Percentiles rank a stretch among this genome's conserved stretches.
phyloP scores from a whole-genome alignment of 2,888 invertebrate species.

The Phorcus lineatus region DNA sequence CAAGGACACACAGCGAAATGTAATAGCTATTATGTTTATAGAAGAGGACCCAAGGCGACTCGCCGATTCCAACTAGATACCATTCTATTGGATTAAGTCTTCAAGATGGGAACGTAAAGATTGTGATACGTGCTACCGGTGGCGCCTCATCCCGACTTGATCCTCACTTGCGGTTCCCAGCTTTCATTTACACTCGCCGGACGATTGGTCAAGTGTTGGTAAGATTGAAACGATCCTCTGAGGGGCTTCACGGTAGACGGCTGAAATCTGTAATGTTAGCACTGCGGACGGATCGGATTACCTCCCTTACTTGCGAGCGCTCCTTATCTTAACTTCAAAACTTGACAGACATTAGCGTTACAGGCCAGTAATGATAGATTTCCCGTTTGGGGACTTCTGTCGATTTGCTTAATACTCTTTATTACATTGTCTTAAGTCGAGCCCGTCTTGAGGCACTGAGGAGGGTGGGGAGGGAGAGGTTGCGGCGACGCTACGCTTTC shows the following conservation, averaged over 20 bases:
- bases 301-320: not conserved
- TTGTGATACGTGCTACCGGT: not conserved
- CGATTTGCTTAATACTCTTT: conserved; percentile 20
- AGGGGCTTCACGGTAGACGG: not conserved
- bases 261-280: not conserved
- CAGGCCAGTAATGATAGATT: conserved; percentile 1
- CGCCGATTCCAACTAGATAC: no score
- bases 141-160: not conserved
- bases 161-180: no score
- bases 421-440: conserved; percentile 14
- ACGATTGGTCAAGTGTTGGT: not conserved
- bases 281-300: not conserved
- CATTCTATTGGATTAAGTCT: not conserved
- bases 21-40: no score
- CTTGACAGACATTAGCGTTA: conserved; percentile 7
- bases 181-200: not conserved
- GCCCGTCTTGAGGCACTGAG: conserved; percentile 11
- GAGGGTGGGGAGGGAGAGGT: not conserved
- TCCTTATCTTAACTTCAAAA: conserved; percentile 19
- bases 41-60: no score
- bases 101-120: not conserved
- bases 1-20: no score
- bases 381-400: not conserved
- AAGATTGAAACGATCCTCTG: not conserved
- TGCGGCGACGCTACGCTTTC: not conserved